Conservation (phyloP, 2,888 invertebrate species). For the Drosophila anomalata region DNA sequence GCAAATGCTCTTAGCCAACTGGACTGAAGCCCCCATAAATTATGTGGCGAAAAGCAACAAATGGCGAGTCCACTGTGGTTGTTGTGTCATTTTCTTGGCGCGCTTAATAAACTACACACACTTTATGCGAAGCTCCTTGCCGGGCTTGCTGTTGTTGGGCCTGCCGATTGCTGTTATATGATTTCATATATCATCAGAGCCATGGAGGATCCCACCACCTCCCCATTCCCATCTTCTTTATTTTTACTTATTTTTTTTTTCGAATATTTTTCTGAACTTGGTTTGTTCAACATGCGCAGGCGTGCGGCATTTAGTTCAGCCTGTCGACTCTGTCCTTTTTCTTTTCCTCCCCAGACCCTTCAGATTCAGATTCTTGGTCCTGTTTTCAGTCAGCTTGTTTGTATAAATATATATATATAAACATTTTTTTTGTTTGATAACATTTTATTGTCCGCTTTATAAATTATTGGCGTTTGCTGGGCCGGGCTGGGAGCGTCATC, state of each 20-base stretch:
- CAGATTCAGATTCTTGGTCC: conserved; percentile 8
- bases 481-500: conserved; percentile 16
- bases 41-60: conserved; percentile 50
- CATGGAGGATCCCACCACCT: conserved; percentile 34
- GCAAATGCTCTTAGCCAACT: conserved; percentile 76
- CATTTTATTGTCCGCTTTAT: conserved; percentile 80
- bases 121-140: conserved; percentile 49
- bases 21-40: conserved; percentile 72
- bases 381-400: conserved; percentile 21
- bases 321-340: conserved; percentile 58
- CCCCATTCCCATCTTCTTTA: neutral
- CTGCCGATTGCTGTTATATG: conserved; percentile 77
- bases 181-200: conserved; percentile 78
- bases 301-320: conserved; percentile 80
- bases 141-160: conserved; percentile 13
- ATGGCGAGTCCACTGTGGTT: conserved; percentile 53
- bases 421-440: conserved; percentile 71
- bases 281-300: conserved; percentile 76
- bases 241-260: neutral
- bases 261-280: neutral
- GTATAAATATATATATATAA: conserved; percentile 42
- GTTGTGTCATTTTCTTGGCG: conserved; percentile 63
- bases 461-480: conserved; percentile 76
- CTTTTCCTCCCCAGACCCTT: neutral
- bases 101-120: conserved; percentile 76